Evolutionary conservation across 2,113 vertebrate species (phyloP).

Genomic region (Actenoides lindsayi): DNA sequence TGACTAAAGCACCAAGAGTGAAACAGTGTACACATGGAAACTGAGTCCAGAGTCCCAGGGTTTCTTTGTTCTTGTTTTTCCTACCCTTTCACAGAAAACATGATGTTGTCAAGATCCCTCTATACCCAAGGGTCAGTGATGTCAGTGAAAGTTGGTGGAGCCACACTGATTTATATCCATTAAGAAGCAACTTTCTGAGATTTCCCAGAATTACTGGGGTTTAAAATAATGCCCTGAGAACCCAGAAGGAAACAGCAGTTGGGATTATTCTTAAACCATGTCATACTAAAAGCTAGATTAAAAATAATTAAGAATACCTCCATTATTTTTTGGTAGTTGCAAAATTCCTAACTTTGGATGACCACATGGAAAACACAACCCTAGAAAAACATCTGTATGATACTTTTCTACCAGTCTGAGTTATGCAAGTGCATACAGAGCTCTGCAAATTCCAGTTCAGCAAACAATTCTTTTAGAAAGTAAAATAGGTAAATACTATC

Average conservation of each 20-base stretch:
- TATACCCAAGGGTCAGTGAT: constrained; percentile 18
- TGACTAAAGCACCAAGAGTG: constrained; percentile 35
- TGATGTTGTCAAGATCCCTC: background rate
- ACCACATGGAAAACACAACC: background rate
- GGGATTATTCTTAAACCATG: background rate
- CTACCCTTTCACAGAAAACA: constrained; percentile 26
- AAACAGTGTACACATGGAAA: constrained; percentile 3
- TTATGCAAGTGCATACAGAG: background rate
- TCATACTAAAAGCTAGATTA: background rate
- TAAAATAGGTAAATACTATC: background rate
- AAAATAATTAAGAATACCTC: background rate
- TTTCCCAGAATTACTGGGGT: background rate
- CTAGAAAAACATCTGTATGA: background rate
- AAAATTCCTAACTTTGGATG: background rate
- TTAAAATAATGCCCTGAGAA: constrained; percentile 42
- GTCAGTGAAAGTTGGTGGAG: constrained; percentile 19
- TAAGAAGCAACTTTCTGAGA: constrained; percentile 12
- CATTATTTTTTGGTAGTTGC: background rate
- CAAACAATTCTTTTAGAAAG: background rate
- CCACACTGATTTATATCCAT: background rate
- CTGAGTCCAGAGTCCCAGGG: background rate
- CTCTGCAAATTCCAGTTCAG: background rate
- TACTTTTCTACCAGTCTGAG: background rate
- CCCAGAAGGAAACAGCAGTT: background rate
- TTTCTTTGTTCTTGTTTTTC: constrained; percentile 47